phyloP scores from a whole-genome alignment of 2,797 vertebrate genomes.

The Anabas testudineus region DNA sequence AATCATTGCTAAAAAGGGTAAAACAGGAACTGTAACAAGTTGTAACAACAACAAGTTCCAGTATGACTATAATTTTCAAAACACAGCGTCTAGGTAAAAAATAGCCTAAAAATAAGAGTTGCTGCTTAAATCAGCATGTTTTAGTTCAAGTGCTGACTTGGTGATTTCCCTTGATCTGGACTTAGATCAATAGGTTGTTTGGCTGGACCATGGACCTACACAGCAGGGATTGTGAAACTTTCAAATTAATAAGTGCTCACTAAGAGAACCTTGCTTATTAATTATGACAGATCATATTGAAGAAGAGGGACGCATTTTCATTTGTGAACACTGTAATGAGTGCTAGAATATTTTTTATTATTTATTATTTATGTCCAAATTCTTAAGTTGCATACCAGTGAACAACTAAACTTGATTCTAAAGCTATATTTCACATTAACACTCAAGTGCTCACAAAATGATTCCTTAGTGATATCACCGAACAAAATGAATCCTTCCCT shows the following conservation, averaged over 20 bases:
- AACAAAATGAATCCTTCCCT: not conserved
- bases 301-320: not conserved
- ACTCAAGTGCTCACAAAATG: too few relatives aligned
- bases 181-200: slow-evolving; percentile 41
- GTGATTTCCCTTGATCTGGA: slow-evolving; percentile 48
- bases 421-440: not conserved
- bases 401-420: not conserved
- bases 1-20: slow-evolving; percentile 3
- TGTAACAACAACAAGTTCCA: too few relatives aligned
- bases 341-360: not conserved
- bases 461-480: not conserved
- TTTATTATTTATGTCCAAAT: not conserved
- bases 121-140: slow-evolving; percentile 60
- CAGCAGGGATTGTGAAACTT: slow-evolving; percentile 23
- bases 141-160: slow-evolving; percentile 46
- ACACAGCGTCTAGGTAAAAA: slow-evolving; percentile 35
- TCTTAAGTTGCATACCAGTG: not conserved
- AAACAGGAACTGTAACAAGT: not conserved
- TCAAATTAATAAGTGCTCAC: slow-evolving; percentile 15
- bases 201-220: not conserved
- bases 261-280: slow-evolving; percentile 6
- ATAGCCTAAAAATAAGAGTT: slow-evolving; percentile 16
- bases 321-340: not conserved
- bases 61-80: too few relatives aligned
- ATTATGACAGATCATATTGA: not conserved